Conservation (phyloP, 2,113 vertebrate genomes). For the Brienomyrus brachyistius region DNA sequence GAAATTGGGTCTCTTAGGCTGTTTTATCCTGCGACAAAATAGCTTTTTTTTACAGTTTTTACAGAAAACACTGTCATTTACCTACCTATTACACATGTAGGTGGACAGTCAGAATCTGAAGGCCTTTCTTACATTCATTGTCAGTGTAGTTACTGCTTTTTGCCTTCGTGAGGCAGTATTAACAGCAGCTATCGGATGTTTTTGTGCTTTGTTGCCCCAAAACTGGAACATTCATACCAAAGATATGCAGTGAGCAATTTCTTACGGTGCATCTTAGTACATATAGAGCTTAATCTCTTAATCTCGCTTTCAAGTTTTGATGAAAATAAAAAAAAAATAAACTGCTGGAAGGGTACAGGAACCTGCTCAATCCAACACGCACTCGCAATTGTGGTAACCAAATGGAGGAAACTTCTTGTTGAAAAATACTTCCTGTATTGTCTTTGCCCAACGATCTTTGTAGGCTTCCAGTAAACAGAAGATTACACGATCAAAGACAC, state of each 20-base stretch:
- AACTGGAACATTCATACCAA: not conserved
- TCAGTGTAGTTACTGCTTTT: not conserved
- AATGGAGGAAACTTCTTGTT: not conserved
- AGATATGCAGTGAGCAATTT: not conserved
- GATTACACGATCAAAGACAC: not conserved
- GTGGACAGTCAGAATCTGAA: not conserved
- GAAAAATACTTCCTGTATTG: conserved; percentile 1
- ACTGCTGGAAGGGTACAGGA: not conserved
- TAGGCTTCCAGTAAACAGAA: not conserved
- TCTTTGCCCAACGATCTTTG: not conserved
- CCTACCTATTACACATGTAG: not conserved
- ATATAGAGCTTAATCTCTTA: not conserved
- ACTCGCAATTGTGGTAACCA: not conserved
- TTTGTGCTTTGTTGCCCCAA: not conserved
- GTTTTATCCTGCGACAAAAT: not conserved
- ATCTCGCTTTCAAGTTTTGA: not conserved
- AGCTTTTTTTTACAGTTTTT: not conserved
- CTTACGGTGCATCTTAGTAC: not conserved
- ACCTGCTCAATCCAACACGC: not conserved
- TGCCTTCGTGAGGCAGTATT: not conserved
- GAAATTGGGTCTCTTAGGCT: not conserved
- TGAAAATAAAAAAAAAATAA: not conserved
- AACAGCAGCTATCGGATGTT: not conserved
- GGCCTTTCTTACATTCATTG: not conserved
- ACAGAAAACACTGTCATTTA: not conserved